Base-by-base conservation (phyloP, 1,140 invertebrate genomes). In the Pogonomyrmex barbatus region DNA sequence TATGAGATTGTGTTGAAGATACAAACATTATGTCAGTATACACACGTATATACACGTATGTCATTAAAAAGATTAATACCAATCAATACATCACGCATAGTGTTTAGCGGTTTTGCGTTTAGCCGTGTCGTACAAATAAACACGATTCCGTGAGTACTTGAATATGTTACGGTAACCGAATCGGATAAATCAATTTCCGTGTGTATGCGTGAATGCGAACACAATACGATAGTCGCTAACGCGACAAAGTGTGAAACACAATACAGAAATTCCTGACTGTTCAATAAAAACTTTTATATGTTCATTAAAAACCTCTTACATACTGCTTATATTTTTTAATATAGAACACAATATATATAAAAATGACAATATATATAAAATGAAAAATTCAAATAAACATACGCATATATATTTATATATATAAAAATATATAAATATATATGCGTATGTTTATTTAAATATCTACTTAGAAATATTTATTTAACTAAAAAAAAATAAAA, bases 81-180 rank as follows among this genome's bases (percentile, higher is more conserved):
- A 63, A 63, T 63, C 78, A 30, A 67, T 82, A 82, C 50, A 54
- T 82, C 65, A 82, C 65, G 39, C 56, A 33, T 36, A 52, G 65
- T 65, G 39, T 58, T 82, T 82, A 82, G 78, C 52, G 78, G 78
- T 82, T 82, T 82, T 82, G 78, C 65, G 39, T 58, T 71, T 82
- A 71, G 52, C 36, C 62, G 65, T 82, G 68, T 71, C 39, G 78
- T 39, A 65, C 88, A 78, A 88, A 88, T 88, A 88, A 88, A 88
- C 87, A 60, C 87, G 83, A 88, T 88, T 87, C 75, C 65, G 42
- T 42, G 62, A 75, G 87, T 85, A 77, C 79, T 77, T 65, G 87
- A 84, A 71, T 62, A 87, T 67, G 78, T 85, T 76, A 54, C 70
- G 62, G 47, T 58, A 84, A 73, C 87, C 78, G 54, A 76, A 88